Evolutionary conservation across 2,113 vertebrate species (phyloP).

Genomic region (Caloenas nicobarica): DNA sequence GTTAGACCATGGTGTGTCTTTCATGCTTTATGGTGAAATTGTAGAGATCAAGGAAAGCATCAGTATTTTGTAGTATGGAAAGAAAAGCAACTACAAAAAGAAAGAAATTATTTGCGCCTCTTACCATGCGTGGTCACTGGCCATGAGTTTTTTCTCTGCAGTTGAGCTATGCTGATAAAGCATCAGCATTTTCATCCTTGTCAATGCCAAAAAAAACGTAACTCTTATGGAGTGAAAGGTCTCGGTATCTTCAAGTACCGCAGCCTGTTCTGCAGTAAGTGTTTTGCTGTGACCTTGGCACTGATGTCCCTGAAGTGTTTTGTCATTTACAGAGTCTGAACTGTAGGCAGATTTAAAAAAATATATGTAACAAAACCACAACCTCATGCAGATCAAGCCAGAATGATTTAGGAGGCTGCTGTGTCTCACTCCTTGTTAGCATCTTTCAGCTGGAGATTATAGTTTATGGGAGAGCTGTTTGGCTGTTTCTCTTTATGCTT

Average conservation of each 20-base stretch:
- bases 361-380: background rate
- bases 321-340: background rate
- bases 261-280: background rate
- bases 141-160: background rate
- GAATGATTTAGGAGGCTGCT: background rate
- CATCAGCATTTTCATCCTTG: background rate
- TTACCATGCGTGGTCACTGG: fast-evolving
- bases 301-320: background rate
- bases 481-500: background rate
- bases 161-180: background rate
- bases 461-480: background rate
- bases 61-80: background rate
- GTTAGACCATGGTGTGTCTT: background rate
- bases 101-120: background rate
- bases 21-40: background rate
- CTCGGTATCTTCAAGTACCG: background rate
- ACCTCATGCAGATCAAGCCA: background rate
- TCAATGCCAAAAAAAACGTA: background rate
- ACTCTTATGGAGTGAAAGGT: background rate
- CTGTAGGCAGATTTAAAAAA: no score
- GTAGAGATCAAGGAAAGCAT: background rate
- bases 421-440: background rate
- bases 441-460: background rate
- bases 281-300: background rate
- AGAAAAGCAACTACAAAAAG: background rate